These are phyloP conservation scores for Eulithis prunata DNA, from an alignment of 2,888 invertebrate genomes.

Conservation along the genomic window DNA sequence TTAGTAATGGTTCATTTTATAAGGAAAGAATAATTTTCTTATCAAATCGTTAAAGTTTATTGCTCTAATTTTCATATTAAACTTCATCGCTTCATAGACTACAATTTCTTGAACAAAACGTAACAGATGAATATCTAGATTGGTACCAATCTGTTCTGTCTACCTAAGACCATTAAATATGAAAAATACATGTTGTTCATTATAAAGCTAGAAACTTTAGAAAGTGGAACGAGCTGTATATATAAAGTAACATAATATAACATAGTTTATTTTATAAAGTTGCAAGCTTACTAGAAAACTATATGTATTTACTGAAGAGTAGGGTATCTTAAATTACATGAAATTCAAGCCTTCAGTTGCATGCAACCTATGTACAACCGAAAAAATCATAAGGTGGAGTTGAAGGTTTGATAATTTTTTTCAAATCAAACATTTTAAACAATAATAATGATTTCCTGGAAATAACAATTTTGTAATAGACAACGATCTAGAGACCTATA, in stretches of 20 bases:
- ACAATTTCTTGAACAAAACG: constrained; percentile 1
- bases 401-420: no score
- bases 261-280: constrained; percentile 1
- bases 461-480: no score
- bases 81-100: background rate
- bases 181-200: constrained; percentile 25
- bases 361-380: no score
- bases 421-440: no score
- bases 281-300: constrained; percentile 1
- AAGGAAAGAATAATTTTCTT: constrained; percentile 5
- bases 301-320: no score
- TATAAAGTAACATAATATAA: background rate
- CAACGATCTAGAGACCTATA: no score
- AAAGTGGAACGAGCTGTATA: constrained; percentile 23
- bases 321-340: no score
- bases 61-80: constrained; percentile 1
- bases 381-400: no score
- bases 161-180: constrained; percentile 16
- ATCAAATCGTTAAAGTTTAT: background rate
- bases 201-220: constrained; percentile 25
- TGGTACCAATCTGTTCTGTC: constrained; percentile 2
- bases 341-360: no score
- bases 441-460: no score
- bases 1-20: constrained; percentile 10
- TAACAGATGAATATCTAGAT: background rate